Base-by-base conservation (phyloP, 1,140 invertebrate species). In the Meteorus sp. region DNA sequence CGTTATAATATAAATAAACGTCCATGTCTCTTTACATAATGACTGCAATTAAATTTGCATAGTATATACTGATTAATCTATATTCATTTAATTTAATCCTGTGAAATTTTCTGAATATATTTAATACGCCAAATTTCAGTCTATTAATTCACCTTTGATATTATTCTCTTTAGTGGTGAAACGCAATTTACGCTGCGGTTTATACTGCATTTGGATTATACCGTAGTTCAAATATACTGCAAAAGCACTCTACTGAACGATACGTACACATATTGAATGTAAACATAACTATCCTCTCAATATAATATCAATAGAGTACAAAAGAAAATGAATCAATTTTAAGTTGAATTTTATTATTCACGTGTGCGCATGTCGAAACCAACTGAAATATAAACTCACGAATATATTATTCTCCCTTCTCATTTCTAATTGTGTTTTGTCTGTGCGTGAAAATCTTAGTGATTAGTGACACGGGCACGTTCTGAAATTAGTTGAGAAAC, bases 401-500 rank as follows among this genome's bases (percentile, higher is more conserved):
- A 53, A 13, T 27, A 41, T 43, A 2, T 31, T 22, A 22, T 35
- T 60, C 31, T 35, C 29, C 20, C 27, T 35, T 9, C 35, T 5
- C 13, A 6, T 51, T 11, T 47, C 62, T 69, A 71, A 69, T 68
- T 68, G 63, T 65, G 62, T 61, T 52, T 62, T 56, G 60, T 61
- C 43, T 56, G 60, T 41, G 43, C 27, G 51, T 13, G 48, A 45
- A 48, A 69, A 66, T 66, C 66, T 62, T 39, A 11, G 15, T 60
- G 62, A 68, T 70, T 67, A 67, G 54, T 52, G 45, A 60, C 47
- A 51, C 43, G 59, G 60, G 62, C 66, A 70, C 70, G 68, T 62
- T 56, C 45, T n/a, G 4, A 22, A 37, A 22, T 56, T 56, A 56
- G 33, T 53, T 22, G 20, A 6, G n/a, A n/a, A n/a, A n/a, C n/a